Conservation (phyloP, 2,113 vertebrate species). For the Hippoglossus stenolepis region DNA sequence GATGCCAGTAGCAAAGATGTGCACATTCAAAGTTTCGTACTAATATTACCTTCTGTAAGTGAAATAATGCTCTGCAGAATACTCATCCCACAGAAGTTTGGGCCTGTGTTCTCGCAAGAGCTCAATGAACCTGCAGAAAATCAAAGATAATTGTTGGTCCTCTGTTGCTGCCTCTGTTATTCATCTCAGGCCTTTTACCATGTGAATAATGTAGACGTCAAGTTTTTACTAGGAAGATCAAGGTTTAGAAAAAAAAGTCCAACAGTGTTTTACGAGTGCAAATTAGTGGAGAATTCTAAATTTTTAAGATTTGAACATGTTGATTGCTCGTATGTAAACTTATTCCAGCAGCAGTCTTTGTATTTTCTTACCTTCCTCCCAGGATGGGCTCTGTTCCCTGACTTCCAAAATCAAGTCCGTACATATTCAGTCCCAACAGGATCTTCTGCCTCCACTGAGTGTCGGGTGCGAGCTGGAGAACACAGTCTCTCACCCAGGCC, state of each 20-base stretch:
- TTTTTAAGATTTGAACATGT: neutral
- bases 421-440: slow-evolving; percentile 93
- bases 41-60: slow-evolving; percentile 89
- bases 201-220: too few species aligned
- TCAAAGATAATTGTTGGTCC: neutral
- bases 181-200: too few species aligned
- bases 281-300: neutral
- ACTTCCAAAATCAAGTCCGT: slow-evolving; percentile 90
- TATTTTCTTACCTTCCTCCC: slow-evolving; percentile 84
- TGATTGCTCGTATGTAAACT: neutral
- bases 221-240: too few species aligned
- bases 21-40: neutral
- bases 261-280: too few species aligned
- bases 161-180: too few species aligned
- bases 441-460: slow-evolving; percentile 93
- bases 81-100: slow-evolving; percentile 90
- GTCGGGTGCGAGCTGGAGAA: slow-evolving; percentile 89
- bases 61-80: slow-evolving; percentile 92
- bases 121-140: slow-evolving; percentile 88
- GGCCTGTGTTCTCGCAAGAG: slow-evolving; percentile 91
- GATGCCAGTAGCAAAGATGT: neutral
- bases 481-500: slow-evolving; percentile 92
- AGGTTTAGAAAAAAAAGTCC: too few species aligned
- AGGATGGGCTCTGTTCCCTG: slow-evolving; percentile 88
- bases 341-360: neutral